Conservation (phyloP, 2,888 invertebrate genomes). For the Epinotia demarniana region DNA sequence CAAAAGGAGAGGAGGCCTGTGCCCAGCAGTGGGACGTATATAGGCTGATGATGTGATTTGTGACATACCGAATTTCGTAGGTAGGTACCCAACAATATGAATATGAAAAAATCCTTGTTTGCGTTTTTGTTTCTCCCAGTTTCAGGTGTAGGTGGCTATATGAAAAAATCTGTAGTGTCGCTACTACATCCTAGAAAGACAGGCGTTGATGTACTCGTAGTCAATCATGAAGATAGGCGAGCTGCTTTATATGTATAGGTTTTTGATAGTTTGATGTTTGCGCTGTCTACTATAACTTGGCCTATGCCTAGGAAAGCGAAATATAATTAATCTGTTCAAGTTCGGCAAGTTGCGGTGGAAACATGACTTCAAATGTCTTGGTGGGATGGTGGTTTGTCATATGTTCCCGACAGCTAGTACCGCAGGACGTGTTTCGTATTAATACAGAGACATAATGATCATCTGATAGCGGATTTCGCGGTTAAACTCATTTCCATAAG, state of each 20-base stretch:
- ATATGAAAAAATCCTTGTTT: neutral
- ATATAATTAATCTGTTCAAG: conserved; percentile 21
- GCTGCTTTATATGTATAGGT: conserved; percentile 7
- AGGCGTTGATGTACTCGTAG: neutral
- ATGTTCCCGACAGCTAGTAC: conserved; percentile 29
- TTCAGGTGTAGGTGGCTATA: neutral
- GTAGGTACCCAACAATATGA: neutral
- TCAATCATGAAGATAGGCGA: neutral
- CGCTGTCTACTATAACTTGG: neutral
- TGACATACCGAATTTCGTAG: neutral
- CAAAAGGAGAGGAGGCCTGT: no score
- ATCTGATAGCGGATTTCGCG: conserved; percentile 30
- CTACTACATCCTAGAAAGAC: neutral
- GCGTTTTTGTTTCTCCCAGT: neutral
- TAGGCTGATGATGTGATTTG: no score
- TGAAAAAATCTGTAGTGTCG: neutral
- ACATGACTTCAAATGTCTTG: conserved; percentile 8
- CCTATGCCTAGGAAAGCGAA: conserved; percentile 12
- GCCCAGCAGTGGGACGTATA: no score
- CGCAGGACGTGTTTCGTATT: conserved; percentile 27
- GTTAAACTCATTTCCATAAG: conserved; percentile 18
- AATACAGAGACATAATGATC: conserved; percentile 29
- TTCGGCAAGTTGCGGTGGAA: conserved; percentile 11
- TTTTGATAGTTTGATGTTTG: neutral
- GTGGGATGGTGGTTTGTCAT: conserved; percentile 6